Base-by-base conservation (phyloP, 2,888 invertebrate genomes). In the Camptogramma bilineatum region DNA sequence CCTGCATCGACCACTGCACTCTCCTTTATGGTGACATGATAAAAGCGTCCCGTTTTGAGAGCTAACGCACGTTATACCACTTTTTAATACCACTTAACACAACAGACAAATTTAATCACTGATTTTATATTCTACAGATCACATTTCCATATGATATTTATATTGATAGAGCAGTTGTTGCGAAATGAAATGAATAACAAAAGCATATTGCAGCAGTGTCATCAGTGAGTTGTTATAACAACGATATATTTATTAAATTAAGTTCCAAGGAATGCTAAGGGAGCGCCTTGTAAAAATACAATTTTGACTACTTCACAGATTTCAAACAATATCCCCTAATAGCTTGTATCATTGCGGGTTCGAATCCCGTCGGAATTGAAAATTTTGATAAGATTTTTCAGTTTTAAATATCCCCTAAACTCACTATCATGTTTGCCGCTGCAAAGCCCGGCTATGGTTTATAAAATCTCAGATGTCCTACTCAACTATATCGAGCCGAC, bases 1-100 rank as follows among this genome's bases (percentile, higher is more conserved):
- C 88, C 86, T 86, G 88, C 87, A 88, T 85, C 83, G 86, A 87
- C 85, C 84, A 79, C 80, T 85, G 89, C 90, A 90, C 89, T 91
- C 88, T 84, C 85, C 87, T 90, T 89, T 90, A 90, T 87, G 81
- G 86, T 80, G 86, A 85, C 84, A 83, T 83, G 85, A 87, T 87
- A 88, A 89, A 89, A 89, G 87, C 83, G 79, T 75, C 79, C 73
- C 77, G 78, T 84, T 88, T 86, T 83, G 79, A 83, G 77, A 81
- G 79, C 78, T 76, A 77, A 73, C 74, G 69, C 73, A 69, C 73
- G 71, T 71, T 79, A 73, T 75, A 71, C 69, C 62, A 58, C 58
- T 56, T 60, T 65, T 52, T 54, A 50, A 62, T 62, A 54, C 17
- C 24, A 61, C 56, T 57, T 44, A 61, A 39, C 34, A 39, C 34